A percentile compares a stretch with the other conserved stretches of the same genome.
Evolutionary conservation across 37 sponge, comb jelly and placozoan genomes (phyloP).

Genomic region (Halisarca cf. caerulea): DNA sequence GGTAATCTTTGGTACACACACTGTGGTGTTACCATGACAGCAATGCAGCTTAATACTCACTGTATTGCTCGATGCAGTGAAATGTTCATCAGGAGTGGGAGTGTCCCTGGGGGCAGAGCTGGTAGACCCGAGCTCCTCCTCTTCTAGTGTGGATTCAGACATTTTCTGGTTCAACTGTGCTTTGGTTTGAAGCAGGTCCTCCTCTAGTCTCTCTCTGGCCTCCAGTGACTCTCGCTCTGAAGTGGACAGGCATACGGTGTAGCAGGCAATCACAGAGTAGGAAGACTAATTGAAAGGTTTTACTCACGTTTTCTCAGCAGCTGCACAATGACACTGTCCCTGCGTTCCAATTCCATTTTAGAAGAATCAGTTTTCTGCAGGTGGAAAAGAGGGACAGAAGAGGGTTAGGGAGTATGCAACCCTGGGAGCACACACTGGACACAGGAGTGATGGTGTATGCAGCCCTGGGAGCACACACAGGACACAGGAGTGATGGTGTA

Average conservation of each 20-base stretch:
- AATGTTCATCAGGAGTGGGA: too few relatives aligned
- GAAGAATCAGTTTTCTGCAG: not conserved
- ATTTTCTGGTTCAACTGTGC: slow-evolving; percentile 38
- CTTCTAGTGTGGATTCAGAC: not conserved
- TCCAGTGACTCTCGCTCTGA: slow-evolving; percentile 48
- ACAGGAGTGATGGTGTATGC: too few relatives aligned
- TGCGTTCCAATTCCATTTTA: slow-evolving; percentile 48
- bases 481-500: too few relatives aligned
- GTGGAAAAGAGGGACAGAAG: not conserved
- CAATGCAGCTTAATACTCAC: too few relatives aligned
- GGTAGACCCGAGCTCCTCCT: not conserved
- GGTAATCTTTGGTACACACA: too few relatives aligned
- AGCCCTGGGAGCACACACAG: too few relatives aligned
- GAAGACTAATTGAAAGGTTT: not conserved
- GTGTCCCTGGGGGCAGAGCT: too few relatives aligned
- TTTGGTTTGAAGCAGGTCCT: slow-evolving; percentile 46
- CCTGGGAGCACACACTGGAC: not conserved
- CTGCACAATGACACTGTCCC: slow-evolving; percentile 68
- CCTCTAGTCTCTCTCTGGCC: slow-evolving; percentile 52
- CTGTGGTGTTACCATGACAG: too few relatives aligned
- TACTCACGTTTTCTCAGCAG: slow-evolving; percentile 68
- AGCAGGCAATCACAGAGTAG: not conserved
- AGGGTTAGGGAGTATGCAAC: not conserved
- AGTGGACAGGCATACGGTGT: not conserved
- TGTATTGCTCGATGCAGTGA: too few relatives aligned